Conservation (phyloP, 2,113 vertebrate species). For the Zonotrichia leucophrys region DNA sequence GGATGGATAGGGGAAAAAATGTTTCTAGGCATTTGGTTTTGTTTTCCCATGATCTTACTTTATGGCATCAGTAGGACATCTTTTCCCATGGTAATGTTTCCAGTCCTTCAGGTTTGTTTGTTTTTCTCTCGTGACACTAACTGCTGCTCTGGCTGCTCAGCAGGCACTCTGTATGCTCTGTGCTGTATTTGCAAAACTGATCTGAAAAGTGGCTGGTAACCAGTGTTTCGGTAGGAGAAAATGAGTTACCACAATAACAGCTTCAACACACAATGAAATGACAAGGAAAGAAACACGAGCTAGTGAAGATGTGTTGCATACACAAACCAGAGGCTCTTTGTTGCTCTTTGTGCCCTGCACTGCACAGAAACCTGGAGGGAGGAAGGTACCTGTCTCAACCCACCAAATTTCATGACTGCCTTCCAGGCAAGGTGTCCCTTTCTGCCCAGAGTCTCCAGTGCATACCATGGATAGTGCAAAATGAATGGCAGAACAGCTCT, state of each 20-base stretch:
- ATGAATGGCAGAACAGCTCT: not conserved
- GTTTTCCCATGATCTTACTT: conserved; percentile 4
- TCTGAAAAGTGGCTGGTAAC: not conserved
- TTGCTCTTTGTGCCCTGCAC: not conserved
- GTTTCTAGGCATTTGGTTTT: not conserved
- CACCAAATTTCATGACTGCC: not conserved
- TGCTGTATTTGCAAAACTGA: not conserved
- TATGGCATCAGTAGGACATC: not conserved
- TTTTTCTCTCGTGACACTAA: not conserved
- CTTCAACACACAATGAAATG: not conserved
- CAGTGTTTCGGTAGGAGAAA: not conserved
- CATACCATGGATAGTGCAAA: not conserved
- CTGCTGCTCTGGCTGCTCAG: conserved; percentile 21
- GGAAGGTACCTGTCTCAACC: not conserved
- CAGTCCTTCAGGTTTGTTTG: conserved; percentile 9
- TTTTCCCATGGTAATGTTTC: not conserved
- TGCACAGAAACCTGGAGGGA: not conserved
- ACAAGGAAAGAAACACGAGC: not conserved
- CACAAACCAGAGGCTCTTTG: not conserved
- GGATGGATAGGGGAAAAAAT: not conserved
- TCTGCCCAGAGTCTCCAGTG: not conserved
- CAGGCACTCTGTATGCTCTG: not conserved
- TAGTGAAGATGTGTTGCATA: not conserved
- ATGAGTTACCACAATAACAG: not conserved
- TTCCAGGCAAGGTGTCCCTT: not conserved